These are phyloP conservation scores for Ditula angustiorana DNA, from an alignment of 2,888 invertebrate genomes.

Conservation along the genomic window DNA sequence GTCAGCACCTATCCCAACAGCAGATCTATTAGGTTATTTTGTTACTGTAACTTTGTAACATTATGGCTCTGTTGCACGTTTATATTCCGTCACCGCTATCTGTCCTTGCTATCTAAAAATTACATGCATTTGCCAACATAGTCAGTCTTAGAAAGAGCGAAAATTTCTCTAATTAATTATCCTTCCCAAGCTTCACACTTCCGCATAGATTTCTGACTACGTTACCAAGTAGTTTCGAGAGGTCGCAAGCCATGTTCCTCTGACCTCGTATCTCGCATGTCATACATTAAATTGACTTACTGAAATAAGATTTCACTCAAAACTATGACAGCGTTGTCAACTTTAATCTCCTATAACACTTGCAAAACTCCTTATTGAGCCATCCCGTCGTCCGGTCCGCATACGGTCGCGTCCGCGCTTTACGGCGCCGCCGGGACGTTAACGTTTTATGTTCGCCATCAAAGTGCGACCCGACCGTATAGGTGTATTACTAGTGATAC, in stretches of 20 bases:
- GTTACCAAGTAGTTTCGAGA: too few species aligned
- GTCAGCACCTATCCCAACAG: conserved; percentile 34
- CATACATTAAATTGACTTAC: too few species aligned
- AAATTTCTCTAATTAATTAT: too few species aligned
- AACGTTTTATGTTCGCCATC: conserved; percentile 52
- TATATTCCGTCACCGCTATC: neutral
- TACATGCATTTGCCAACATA: too few species aligned
- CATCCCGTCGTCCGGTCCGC: conserved; percentile 21
- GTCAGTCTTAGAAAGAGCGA: too few species aligned
- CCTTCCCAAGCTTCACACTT: too few species aligned
- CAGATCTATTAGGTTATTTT: conserved; percentile 8
- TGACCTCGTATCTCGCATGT: too few species aligned
- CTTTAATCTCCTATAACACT: conserved; percentile 26
- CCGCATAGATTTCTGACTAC: too few species aligned
- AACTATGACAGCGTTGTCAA: neutral
- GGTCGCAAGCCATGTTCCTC: too few species aligned
- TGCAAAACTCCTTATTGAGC: conserved; percentile 18
- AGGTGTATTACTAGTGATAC: conserved; percentile 36
- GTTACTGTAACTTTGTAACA: conserved; percentile 18
- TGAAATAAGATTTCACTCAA: neutral
- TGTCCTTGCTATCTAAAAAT: too few species aligned
- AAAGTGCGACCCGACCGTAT: conserved; percentile 47
- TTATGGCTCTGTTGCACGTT: neutral
- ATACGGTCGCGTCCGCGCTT: conserved; percentile 42
- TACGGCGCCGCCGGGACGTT: conserved; percentile 45